Conservation (phyloP, 2,888 invertebrate genomes). For the Hyposoter didymator region DNA sequence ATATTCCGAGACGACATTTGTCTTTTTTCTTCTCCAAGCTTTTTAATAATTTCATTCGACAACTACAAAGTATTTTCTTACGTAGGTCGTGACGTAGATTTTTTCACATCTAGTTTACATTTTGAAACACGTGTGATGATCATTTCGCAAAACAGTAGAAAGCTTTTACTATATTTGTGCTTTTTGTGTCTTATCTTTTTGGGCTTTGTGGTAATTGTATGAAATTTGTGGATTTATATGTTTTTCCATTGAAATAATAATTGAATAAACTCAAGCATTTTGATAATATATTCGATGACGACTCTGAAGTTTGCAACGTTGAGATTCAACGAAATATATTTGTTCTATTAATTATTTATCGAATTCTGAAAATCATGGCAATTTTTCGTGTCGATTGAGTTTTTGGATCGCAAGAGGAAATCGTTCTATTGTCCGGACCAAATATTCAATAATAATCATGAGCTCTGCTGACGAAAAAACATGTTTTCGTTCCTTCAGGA, state of each 20-base stretch:
- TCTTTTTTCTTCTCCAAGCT: background rate
- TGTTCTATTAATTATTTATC: too few species aligned
- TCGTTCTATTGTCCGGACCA: too few species aligned
- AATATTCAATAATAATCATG: too few species aligned
- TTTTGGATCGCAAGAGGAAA: too few species aligned
- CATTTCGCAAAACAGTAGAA: background rate
- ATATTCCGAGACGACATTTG: background rate
- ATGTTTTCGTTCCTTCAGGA: too few species aligned
- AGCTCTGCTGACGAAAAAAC: too few species aligned
- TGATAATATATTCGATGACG: background rate
- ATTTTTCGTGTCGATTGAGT: too few species aligned
- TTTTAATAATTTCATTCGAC: constrained; percentile 1
- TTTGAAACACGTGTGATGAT: background rate
- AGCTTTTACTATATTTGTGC: constrained; percentile 3
- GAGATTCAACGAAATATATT: too few species aligned
- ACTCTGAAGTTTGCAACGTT: too few species aligned
- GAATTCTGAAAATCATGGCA: too few species aligned
- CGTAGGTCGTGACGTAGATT: constrained; percentile 39
- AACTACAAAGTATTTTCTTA: constrained; percentile 20
- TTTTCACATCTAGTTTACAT: background rate
- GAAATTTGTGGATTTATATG: background rate
- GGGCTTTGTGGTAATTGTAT: background rate
- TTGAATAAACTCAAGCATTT: background rate
- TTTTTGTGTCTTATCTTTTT: background rate
- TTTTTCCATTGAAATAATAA: background rate